A percentile compares a stretch with the other conserved stretches of the same genome.
These are phyloP conservation scores for Hipposideros armiger DNA, from an alignment of 2,113 vertebrate species.

Conservation along the genomic window DNA sequence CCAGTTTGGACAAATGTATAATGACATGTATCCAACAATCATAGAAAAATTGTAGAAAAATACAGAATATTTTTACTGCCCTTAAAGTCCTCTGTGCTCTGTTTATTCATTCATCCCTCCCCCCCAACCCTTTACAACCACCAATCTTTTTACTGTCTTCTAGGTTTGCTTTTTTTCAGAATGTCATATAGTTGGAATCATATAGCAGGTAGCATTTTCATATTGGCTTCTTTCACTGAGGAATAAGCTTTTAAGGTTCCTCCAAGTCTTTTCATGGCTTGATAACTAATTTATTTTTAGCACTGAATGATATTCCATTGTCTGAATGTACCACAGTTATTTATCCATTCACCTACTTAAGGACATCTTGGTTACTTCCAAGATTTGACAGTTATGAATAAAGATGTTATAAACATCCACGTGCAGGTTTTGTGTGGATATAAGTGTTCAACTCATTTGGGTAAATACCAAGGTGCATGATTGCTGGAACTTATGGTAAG, in stretches of 20 bases:
- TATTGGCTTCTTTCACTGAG: background rate
- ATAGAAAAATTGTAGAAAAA: background rate
- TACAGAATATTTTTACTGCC: background rate
- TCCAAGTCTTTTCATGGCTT: background rate
- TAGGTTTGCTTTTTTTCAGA: background rate
- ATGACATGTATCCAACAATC: background rate
- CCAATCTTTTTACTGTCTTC: background rate
- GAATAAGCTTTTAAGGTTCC: background rate
- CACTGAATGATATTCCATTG: background rate
- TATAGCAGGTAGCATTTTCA: background rate
- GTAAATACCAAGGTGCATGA: background rate
- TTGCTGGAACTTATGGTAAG: background rate
- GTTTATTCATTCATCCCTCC: background rate
- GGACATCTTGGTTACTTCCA: constrained; percentile 4
- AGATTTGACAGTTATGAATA: background rate
- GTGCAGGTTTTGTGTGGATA: background rate
- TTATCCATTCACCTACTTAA: background rate
- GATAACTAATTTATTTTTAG: background rate
- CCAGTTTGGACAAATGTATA: background rate
- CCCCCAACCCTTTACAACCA: background rate
- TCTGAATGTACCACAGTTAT: background rate
- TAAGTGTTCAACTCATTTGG: background rate
- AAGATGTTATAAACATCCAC: background rate
- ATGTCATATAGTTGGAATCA: background rate
- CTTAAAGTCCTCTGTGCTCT: background rate